These are phyloP conservation scores for Lampris megalopsis DNA, from an alignment of 2,113 vertebrate genomes.

Conservation along the genomic window DNA sequence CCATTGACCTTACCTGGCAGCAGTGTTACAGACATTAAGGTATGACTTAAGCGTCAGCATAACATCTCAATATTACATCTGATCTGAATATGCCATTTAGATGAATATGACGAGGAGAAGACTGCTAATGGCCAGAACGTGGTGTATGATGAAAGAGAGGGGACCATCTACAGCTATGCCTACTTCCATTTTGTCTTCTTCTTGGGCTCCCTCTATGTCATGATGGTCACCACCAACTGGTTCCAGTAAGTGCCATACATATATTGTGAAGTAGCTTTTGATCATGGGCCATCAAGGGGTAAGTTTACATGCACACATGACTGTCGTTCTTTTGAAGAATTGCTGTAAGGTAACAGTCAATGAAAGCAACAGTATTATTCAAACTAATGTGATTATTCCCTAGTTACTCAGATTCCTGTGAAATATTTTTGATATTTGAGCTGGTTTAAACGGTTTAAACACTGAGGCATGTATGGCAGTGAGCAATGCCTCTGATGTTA, in stretches of 20 bases:
- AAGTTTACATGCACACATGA: not conserved
- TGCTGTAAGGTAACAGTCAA: no score
- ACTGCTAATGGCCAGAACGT: conserved; percentile 86
- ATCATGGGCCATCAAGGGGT: not conserved
- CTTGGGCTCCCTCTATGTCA: conserved; percentile 95
- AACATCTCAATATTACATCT: not conserved
- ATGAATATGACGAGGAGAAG: conserved; percentile 81
- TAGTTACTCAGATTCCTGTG: no score
- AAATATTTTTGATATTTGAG: no score
- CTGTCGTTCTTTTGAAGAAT: not conserved
- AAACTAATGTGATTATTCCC: no score
- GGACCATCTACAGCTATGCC: conserved; percentile 91
- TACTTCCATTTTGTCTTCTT: conserved; percentile 97
- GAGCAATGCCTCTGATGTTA: no score
- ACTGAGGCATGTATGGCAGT: no score
- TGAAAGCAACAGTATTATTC: no score
- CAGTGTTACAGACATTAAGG: no score
- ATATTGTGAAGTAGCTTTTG: not conserved
- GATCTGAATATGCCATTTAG: conserved; percentile 64
- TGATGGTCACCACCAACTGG: conserved; percentile 99
- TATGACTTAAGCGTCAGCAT: not conserved
- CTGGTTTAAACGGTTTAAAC: no score
- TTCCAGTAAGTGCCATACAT: conserved; percentile 89
- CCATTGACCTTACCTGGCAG: no score
- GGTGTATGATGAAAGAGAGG: conserved; percentile 89